Evolutionary conservation across 2,113 vertebrate genomes (phyloP).

Genomic region (Lichenostomus cassidix): DNA sequence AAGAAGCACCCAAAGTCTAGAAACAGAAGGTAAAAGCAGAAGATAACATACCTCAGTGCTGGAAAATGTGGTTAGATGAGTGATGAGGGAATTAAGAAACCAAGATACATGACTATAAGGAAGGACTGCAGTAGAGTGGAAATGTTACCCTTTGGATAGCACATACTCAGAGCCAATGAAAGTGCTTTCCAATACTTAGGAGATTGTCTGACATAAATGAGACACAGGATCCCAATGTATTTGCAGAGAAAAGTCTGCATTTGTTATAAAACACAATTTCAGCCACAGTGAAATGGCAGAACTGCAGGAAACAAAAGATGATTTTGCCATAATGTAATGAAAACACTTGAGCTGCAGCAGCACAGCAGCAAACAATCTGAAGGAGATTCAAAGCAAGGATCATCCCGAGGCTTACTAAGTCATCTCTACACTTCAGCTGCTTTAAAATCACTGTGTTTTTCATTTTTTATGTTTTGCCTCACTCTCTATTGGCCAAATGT

Average conservation of each 20-base stretch:
- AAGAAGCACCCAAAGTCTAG: background rate
- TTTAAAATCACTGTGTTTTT: background rate
- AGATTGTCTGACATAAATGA: background rate
- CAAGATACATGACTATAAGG: accelerated
- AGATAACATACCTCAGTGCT: background rate
- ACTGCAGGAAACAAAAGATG: background rate
- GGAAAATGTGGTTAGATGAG: background rate
- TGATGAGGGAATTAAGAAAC: background rate
- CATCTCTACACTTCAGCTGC: background rate
- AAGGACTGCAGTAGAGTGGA: background rate
- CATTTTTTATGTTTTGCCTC: background rate
- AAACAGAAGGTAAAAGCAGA: background rate
- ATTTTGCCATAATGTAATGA: background rate
- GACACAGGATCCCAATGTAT: background rate
- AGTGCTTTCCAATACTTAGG: background rate
- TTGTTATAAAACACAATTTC: background rate
- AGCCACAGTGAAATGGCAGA: background rate
- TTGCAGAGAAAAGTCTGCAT: background rate
- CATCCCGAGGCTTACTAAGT: background rate
- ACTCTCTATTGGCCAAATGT: background rate
- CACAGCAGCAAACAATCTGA: background rate
- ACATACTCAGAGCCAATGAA: background rate
- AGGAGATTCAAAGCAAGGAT: background rate
- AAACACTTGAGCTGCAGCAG: background rate
- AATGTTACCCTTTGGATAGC: background rate